Percentiles rank a stretch among this genome's conserved stretches.
Conservation (phyloP, 2,113 vertebrate genomes). For the Chionis minor region DNA sequence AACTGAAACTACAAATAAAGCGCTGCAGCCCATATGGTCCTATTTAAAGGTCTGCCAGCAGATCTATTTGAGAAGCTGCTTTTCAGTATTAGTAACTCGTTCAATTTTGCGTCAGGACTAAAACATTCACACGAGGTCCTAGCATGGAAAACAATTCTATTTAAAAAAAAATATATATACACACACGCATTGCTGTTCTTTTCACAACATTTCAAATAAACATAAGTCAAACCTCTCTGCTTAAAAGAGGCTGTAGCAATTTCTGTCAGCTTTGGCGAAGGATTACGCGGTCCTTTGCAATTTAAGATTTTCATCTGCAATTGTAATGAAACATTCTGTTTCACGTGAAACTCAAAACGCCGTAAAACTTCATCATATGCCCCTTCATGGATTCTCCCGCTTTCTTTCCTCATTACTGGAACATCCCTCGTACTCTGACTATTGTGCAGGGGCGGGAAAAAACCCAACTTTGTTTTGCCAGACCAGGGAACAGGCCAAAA, state of each 20-base stretch:
- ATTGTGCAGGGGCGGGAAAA: neutral
- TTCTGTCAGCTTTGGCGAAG: neutral
- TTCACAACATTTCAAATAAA: neutral
- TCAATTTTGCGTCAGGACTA: conserved; percentile 18
- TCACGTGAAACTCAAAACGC: neutral
- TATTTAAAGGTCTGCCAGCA: neutral
- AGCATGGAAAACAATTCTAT: neutral
- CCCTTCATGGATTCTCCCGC: neutral
- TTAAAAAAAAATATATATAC: neutral
- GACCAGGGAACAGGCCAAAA: neutral
- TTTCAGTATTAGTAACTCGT: neutral
- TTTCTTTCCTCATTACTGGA: neutral
- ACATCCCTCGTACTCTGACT: neutral
- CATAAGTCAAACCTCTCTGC: neutral
- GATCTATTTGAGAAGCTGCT: neutral
- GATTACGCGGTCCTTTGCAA: neutral
- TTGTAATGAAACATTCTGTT: neutral
- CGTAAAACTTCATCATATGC: neutral
- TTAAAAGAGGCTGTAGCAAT: neutral
- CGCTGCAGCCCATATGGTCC: neutral
- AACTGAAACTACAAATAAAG: conserved; percentile 13
- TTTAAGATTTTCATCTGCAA: neutral
- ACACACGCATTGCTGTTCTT: neutral
- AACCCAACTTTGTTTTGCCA: neutral
- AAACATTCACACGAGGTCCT: neutral